Evolutionary conservation across 2,888 invertebrate genomes (phyloP), one percentile per base, ranked within the genome.

Genomic region (Myopa testacea): DNA sequence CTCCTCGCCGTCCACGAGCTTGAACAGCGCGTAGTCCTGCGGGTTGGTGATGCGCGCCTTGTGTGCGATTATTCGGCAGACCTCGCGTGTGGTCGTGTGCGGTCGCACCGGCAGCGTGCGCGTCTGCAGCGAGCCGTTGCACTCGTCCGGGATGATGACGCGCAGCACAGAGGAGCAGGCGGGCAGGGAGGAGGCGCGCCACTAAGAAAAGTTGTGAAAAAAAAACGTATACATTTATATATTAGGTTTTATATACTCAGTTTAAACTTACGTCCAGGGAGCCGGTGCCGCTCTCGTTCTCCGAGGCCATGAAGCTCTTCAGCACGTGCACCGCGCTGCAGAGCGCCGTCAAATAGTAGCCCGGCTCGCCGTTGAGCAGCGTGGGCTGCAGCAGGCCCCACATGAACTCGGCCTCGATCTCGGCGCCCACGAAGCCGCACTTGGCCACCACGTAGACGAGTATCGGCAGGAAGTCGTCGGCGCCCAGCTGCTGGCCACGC

Each of bases 361-460:
- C 97, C 0, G 97, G 97, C 88, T 98, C 98, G 4, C 98, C 98
- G 0, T 95, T 95, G 71, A 97, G 91, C 74, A 98, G 90, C 0
- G 97, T 96, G 1, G 96, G 96, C 78, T 98, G 98, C 55, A 98
- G 91, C 60, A 99, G 91, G 4, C 95, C 97, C 91, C 97, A 97
- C 97, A 98, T 98, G 87, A 97, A 95, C 87, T 98, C 97, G 0
- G 97, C 97, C 88, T 98, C 98, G 78, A 98, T 93, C 90, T 98
- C 98, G 0, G 97, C 98, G 50, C 96, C 95, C 8, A 98, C 94
- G 84, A 97, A 93, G 55, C 95, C 95, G 82, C 96, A 95, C 80
- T 96, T 95, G 1, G 97, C 96, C 82, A 98, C 91, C 12, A 97
- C 95, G 93, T 96, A 97, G 76, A 98, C 96, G 71, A 98, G 92